Conservation (phyloP, 2,888 invertebrate genomes). For the Hyppa rectilinea region DNA sequence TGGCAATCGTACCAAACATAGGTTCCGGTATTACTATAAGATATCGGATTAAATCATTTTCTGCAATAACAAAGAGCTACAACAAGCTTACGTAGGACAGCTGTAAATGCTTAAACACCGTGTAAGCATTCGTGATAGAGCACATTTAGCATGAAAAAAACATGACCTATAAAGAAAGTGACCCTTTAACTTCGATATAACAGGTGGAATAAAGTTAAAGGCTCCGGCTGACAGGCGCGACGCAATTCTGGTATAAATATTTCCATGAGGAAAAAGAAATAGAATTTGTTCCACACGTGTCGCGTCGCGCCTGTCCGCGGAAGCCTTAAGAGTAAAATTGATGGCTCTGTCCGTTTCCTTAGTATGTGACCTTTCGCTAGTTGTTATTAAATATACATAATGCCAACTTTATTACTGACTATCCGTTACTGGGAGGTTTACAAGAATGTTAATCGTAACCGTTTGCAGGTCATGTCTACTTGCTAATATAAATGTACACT, state of each 20-base stretch:
- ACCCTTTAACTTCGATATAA: slow-evolving; percentile 25
- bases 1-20: neutral
- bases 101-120: neutral
- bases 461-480: slow-evolving; percentile 16
- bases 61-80: neutral
- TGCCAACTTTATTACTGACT: slow-evolving; percentile 42
- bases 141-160: slow-evolving; percentile 3
- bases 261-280: too few relatives aligned
- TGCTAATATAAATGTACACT: neutral
- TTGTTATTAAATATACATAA: slow-evolving; percentile 55
- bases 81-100: neutral
- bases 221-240: too few relatives aligned
- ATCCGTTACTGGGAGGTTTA: slow-evolving; percentile 41
- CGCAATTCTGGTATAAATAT: too few relatives aligned
- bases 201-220: too few relatives aligned
- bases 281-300: too few relatives aligned
- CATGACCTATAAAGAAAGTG: slow-evolving; percentile 36
- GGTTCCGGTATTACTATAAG: slow-evolving; percentile 1
- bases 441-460: slow-evolving; percentile 55
- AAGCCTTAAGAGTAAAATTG: slow-evolving; percentile 65
- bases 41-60: neutral
- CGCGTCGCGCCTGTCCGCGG: too few relatives aligned
- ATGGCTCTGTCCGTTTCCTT: slow-evolving; percentile 66
- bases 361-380: slow-evolving; percentile 66
- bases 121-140: slow-evolving; percentile 40